phyloP scores from a whole-genome alignment of 2,113 vertebrate genomes.

The Dicaeum eximium region DNA sequence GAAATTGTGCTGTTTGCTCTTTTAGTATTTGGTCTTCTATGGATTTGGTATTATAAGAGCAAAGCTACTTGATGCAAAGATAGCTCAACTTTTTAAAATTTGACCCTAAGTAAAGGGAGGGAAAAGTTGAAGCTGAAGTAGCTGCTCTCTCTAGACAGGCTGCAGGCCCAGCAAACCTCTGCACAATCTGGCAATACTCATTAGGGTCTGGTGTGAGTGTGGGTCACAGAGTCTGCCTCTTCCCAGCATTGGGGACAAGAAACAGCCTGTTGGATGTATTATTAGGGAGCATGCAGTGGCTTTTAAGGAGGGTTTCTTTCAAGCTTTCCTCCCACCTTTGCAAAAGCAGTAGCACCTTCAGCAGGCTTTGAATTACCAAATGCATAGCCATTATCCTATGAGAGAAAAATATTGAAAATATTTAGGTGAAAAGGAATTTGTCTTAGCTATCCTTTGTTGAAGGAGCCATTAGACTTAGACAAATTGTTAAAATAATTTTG shows the following conservation, averaged over 20 bases:
- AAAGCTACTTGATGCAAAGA: background rate
- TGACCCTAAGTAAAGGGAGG: background rate
- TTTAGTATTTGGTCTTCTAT: slow-evolving; percentile 26
- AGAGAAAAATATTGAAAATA: background rate
- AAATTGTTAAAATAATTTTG: background rate
- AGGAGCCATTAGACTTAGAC: background rate
- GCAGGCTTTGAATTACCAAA: background rate
- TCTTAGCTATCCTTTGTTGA: background rate
- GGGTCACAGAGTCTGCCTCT: background rate
- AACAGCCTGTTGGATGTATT: background rate
- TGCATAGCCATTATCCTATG: background rate
- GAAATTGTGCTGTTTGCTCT: slow-evolving; percentile 11
- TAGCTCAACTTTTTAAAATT: background rate
- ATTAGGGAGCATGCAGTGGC: background rate
- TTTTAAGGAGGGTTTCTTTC: background rate
- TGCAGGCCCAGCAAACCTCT: background rate
- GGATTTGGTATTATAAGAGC: background rate
- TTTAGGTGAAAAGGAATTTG: background rate
- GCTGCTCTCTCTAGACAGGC: background rate
- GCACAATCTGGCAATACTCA: background rate
- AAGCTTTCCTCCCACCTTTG: background rate
- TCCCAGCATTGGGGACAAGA: background rate
- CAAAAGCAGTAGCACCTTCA: background rate
- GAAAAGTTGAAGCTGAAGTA: background rate
- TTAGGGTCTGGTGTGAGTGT: background rate